phyloP scores from a whole-genome alignment of 2,113 vertebrate species.

The Campylorhamphus procurvoides region DNA sequence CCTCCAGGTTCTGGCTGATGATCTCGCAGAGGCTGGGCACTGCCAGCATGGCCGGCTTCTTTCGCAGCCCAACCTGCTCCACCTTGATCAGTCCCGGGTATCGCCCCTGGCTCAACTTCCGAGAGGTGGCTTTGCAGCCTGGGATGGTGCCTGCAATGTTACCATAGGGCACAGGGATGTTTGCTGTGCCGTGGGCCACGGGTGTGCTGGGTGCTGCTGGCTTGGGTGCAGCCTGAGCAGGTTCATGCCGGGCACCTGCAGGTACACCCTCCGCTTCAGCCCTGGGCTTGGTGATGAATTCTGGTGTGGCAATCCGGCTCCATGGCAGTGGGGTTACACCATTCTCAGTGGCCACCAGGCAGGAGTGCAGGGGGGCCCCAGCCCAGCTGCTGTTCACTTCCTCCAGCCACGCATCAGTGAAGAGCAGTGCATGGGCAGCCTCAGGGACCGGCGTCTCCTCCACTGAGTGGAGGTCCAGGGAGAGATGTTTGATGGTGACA shows the following conservation, averaged over 20 bases:
- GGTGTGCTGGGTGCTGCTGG: not conserved
- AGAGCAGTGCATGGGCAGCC: slow-evolving; percentile 78
- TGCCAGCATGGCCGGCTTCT: slow-evolving; percentile 49
- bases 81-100: slow-evolving; percentile 74
- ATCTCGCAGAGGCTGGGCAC: slow-evolving; percentile 74
- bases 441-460: slow-evolving; percentile 79
- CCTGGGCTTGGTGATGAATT: slow-evolving; percentile 76
- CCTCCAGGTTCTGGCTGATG: slow-evolving; percentile 77
- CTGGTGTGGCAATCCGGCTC: slow-evolving; percentile 81
- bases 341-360: slow-evolving; percentile 82
- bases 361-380: slow-evolving; percentile 75
- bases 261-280: not conserved
- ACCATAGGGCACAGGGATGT: not conserved
- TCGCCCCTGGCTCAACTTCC: slow-evolving; percentile 59
- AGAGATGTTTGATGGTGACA: slow-evolving; percentile 83
- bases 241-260: not conserved
- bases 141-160: not conserved
- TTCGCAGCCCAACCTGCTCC: slow-evolving; percentile 56
- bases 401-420: slow-evolving; percentile 83
- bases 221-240: not conserved
- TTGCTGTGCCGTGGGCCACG: not conserved
- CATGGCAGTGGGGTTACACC: slow-evolving; percentile 82
- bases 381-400: slow-evolving; percentile 75
- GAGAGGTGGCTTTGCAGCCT: slow-evolving; percentile 72
- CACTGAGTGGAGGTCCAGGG: slow-evolving; percentile 76